A percentile compares a stretch with the other conserved stretches of the same genome.
Evolutionary conservation across 2,888 invertebrate genomes (phyloP).

Genomic region (Hyposoter didymator): DNA sequence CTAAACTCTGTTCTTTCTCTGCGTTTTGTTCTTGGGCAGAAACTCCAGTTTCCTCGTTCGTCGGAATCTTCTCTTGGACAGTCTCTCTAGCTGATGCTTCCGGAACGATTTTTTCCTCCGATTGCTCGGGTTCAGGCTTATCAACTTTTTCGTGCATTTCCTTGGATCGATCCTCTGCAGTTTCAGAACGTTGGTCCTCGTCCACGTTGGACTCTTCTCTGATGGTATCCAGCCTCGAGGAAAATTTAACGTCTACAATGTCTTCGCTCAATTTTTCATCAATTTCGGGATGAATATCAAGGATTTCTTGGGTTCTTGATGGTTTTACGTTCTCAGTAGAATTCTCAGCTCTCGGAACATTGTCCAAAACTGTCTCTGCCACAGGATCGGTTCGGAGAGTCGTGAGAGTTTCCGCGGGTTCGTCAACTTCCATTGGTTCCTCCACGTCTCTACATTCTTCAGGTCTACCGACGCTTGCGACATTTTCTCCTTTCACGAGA

Average conservation of each 20-base stretch:
- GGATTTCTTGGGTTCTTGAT: neutral
- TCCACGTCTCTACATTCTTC: slow-evolving; percentile 3
- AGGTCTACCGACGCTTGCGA: neutral
- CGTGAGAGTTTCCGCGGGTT: slow-evolving; percentile 25
- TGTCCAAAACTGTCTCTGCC: neutral
- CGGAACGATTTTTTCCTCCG: slow-evolving; percentile 24
- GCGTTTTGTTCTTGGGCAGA: slow-evolving; percentile 14
- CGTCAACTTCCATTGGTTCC: slow-evolving; percentile 61
- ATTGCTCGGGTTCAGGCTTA: neutral
- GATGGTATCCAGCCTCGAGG: neutral
- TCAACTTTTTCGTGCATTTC: neutral
- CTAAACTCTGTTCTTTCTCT: slow-evolving; percentile 3
- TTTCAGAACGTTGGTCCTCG: neutral
- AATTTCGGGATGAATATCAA: neutral
- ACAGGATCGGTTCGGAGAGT: neutral
- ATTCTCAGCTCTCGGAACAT: neutral
- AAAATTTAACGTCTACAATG: neutral
- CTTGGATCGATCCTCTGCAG: neutral
- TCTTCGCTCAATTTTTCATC: neutral
- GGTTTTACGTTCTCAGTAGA: neutral
- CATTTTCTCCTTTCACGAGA: neutral
- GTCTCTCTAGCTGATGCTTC: neutral
- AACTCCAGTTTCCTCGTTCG: neutral
- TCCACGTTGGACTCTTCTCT: slow-evolving; percentile 1
- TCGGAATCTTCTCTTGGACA: neutral